Evolutionary conservation across 1,140 invertebrate genomes (phyloP), one percentile per base, ranked within the genome.

Genomic region (Phymastichus coffea): DNA sequence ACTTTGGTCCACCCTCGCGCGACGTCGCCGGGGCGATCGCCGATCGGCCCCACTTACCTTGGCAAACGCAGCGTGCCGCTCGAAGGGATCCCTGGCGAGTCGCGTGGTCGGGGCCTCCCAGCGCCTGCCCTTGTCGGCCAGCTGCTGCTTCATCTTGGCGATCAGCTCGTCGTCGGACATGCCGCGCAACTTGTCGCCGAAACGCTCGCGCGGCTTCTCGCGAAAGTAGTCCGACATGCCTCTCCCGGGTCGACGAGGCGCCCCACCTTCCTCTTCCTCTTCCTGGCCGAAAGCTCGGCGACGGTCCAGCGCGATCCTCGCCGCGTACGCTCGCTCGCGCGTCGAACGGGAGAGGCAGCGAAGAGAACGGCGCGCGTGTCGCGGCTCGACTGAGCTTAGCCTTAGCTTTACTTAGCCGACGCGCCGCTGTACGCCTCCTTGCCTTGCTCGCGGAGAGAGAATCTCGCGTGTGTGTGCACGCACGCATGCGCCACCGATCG

Each of bases 141-240:
- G 73, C 25, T 78, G 68, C 57, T 79, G 70, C 56, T 75, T 77
- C n/a, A 81, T 64, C 33, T 80, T 70, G 51, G 78, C 66, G 23
- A 81, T 56, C 44, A 80, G 63, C 57, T 80, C 78, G 57, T 81
- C 76, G 3, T 75, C 70, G 20, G 73, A 72, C 60, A 77, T 79
- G 3, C 73, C 76, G 1, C 77, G 69, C 19, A 77, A 57, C 30
- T 70, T 72, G 17, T 81, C 78, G 62, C 73, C 68, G 48, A 80
- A 75, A 63, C 66, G 75, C n/a, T n/a, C n/a, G n/a, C n/a, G 28
- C 47, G 77, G 74, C 56, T 72, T 75, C 22, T 81, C 77, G 46
- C 77, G 76, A 60, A 78, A 80, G 41, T 75, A 77, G 61, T 67
- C 79, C 56, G 80, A 79, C 80, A 80, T 81, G 26, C 14, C 8